A percentile compares a stretch with the other conserved stretches of the same genome.
Conservation (phyloP, 2,113 vertebrate species). For the Empidonax traillii region DNA sequence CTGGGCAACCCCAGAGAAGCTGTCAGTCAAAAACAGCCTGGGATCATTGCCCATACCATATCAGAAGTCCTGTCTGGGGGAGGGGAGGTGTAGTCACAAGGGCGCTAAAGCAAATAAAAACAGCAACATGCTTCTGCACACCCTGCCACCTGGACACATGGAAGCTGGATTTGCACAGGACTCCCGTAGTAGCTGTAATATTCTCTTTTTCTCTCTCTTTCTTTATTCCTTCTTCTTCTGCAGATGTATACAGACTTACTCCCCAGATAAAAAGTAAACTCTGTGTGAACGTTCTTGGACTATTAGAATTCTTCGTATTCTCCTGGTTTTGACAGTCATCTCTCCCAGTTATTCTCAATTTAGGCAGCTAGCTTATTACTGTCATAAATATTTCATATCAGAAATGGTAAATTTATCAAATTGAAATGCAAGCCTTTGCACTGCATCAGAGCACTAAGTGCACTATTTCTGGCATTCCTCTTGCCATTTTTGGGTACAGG, state of each 20-base stretch:
- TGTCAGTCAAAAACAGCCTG: neutral
- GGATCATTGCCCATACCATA: neutral
- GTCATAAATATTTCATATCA: neutral
- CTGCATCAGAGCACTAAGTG: neutral
- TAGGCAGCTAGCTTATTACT: neutral
- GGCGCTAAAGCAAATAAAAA: too few relatives aligned
- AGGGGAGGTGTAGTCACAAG: neutral
- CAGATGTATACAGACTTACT: neutral
- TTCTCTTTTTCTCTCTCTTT: neutral
- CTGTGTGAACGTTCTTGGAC: too few relatives aligned
- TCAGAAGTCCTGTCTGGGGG: neutral
- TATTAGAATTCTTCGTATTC: too few relatives aligned
- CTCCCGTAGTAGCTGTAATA: neutral
- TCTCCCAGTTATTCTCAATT: neutral
- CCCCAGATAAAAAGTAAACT: neutral
- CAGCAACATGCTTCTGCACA: neutral
- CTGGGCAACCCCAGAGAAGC: neutral
- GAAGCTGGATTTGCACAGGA: neutral
- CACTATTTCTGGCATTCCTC: neutral
- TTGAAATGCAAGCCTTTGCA: neutral
- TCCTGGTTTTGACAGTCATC: neutral
- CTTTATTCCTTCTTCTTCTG: neutral
- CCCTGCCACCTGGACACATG: neutral
- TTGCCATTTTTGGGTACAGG: neutral
- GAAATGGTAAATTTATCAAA: neutral